A percentile compares a stretch with the other conserved stretches of the same genome.
Evolutionary conservation across 2,888 invertebrate genomes (phyloP).

Genomic region (Phengaris arion): DNA sequence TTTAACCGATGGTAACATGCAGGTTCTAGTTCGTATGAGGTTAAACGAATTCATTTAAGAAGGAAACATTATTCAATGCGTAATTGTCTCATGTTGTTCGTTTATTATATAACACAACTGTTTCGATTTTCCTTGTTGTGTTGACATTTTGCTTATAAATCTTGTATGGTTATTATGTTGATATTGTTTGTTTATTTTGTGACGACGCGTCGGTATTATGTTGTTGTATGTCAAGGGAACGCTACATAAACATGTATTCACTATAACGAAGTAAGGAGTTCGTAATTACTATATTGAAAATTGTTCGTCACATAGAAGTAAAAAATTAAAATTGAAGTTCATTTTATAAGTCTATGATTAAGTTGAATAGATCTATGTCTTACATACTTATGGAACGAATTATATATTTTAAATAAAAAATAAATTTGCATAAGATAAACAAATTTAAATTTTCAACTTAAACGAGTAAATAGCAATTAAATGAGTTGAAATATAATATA

Average conservation of each 20-base stretch:
- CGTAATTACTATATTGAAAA: not conserved
- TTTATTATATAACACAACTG: not conserved
- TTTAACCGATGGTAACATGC: not conserved
- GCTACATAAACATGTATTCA: not conserved
- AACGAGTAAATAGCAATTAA: too few species aligned
- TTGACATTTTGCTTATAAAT: slow-evolving; percentile 26
- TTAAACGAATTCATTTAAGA: not conserved
- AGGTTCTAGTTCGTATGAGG: not conserved
- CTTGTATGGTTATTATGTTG: slow-evolving; percentile 9
- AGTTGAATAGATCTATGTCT: too few species aligned
- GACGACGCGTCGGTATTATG: slow-evolving; percentile 7
- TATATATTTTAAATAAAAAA: too few species aligned
- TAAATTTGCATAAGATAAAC: too few species aligned
- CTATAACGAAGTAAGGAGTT: not conserved
- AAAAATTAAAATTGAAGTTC: not conserved
- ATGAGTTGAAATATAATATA: not conserved
- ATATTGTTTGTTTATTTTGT: slow-evolving; percentile 25
- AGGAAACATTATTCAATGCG: slow-evolving; percentile 15
- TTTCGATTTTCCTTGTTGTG: slow-evolving; percentile 15
- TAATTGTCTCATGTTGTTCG: slow-evolving; percentile 19
- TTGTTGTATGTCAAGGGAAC: slow-evolving; percentile 21
- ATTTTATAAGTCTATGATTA: too few species aligned
- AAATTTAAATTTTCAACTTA: too few species aligned
- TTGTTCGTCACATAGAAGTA: not conserved
- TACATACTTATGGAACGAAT: too few species aligned